Base-by-base conservation (phyloP, 2,888 invertebrate species). In the Pasiphila rectangulata region DNA sequence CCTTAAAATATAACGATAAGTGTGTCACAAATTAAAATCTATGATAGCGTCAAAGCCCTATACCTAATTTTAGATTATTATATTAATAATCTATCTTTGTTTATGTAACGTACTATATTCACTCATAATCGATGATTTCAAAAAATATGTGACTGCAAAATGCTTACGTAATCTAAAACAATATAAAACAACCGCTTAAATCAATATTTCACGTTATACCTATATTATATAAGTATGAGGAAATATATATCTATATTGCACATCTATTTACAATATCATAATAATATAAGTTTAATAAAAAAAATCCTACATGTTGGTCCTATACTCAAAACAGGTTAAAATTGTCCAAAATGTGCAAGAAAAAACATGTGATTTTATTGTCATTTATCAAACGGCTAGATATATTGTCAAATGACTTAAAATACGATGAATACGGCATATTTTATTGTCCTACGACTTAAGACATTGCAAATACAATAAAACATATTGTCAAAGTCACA, bases 401-500 rank as follows among this genome's bases (percentile, higher is more conserved):
- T 9, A 41, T 35, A 49, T 45, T 27, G n/a, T n/a, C 19, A 46
- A 51, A 48, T n/a, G n/a, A n/a, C n/a, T n/a, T n/a, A n/a, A n/a
- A n/a, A n/a, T n/a, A n/a, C n/a, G n/a, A n/a, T n/a, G n/a, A n/a
- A n/a, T n/a, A n/a, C n/a, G n/a, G n/a, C n/a, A n/a, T n/a, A n/a
- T n/a, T 32, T 67, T 69, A 69, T 69, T 69, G 69, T 69, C 69
- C 40, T 50, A 37, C 15, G 12, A 50, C 51, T 50, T 43, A 30
- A 45, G 30, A 35, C 29, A 32, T 42, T 32, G 25, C 10, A 32
- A 29, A 42, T 29, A 61, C 21, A 37, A 25, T 32, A 64, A 71
- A 76, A 69, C 59, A 81, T 85, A 83, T 85, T 84, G 84, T 85
- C 83, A 63, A 75, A 79, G 82, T 83, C 83, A 84, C 84, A 57